A percentile compares a stretch with the other conserved stretches of the same genome.
Evolutionary conservation across 1,140 invertebrate species (phyloP).

Genomic region (Microplitis demolitor): DNA sequence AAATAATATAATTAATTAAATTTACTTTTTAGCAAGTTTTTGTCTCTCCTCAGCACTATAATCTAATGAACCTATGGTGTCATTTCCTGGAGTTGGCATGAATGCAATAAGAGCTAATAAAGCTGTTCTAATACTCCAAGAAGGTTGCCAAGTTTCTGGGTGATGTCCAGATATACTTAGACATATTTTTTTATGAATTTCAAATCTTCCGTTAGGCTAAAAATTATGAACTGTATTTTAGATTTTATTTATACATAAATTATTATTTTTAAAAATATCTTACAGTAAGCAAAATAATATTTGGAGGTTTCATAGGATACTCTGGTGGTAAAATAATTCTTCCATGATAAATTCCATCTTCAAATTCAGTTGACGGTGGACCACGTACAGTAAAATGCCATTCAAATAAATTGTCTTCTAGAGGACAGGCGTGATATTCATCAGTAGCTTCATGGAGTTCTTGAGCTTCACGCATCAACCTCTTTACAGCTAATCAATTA

Average conservation of each 20-base stretch:
- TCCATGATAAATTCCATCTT: constrained; percentile 89
- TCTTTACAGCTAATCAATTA: constrained; percentile 78
- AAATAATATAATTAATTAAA: constrained; percentile 30
- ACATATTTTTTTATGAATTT: constrained; percentile 94
- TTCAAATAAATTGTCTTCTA: constrained; percentile 96
- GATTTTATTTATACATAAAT: not conserved
- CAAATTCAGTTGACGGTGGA: constrained; percentile 85
- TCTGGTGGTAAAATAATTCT: constrained; percentile 88
- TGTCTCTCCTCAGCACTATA: constrained; percentile 84
- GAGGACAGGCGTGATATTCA: constrained; percentile 87
- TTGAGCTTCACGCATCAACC: constrained; percentile 90
- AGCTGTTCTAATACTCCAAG: constrained; percentile 95
- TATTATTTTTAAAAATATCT: constrained; percentile 32
- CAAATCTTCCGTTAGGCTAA: constrained; percentile 94
- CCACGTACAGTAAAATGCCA: constrained; percentile 97
- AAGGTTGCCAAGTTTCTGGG: constrained; percentile 96
- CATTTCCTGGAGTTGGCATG: constrained; percentile 87
- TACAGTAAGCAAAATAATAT: constrained; percentile 91
- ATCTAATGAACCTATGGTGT: constrained; percentile 89
- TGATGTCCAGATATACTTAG: constrained; percentile 96
- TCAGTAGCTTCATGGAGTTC: constrained; percentile 86
- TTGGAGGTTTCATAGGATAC: constrained; percentile 98
- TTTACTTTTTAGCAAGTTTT: constrained; percentile 77
- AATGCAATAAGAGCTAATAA: constrained; percentile 91
- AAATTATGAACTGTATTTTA: constrained; percentile 39